Percentiles rank a stretch among this genome's conserved stretches.
These are phyloP conservation scores for Aphelenchoides bicaudatus DNA, from an alignment of 2,888 invertebrate genomes.

Conservation along the genomic window DNA sequence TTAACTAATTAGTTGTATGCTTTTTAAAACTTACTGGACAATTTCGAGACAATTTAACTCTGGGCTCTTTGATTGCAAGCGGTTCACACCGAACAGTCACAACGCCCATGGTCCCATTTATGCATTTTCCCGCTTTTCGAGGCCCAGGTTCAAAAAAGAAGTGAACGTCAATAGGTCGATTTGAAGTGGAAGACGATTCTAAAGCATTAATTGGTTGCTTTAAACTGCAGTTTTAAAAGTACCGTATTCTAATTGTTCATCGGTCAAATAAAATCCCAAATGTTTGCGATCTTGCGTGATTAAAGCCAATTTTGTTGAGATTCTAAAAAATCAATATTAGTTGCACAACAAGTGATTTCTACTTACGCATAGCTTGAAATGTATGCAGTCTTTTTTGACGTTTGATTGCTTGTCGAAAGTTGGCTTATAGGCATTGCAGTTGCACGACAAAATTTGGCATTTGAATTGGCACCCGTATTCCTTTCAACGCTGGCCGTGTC, in stretches of 20 bases:
- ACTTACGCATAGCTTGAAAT: conserved; percentile 45
- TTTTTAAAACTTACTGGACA: background rate
- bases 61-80: conserved; percentile 21
- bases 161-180: conserved; percentile 51
- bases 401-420: too few relatives aligned
- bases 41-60: conserved; percentile 9
- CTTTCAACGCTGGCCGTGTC: background rate
- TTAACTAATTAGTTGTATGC: conserved; percentile 3
- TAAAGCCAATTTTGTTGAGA: conserved; percentile 40
- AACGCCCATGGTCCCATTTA: conserved; percentile 65
- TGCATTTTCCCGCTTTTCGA: conserved; percentile 61
- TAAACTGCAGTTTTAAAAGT: conserved; percentile 10
- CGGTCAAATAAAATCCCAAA: conserved; percentile 39
- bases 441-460: conserved; percentile 43
- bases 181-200: conserved; percentile 26
- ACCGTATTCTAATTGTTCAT: conserved; percentile 57
- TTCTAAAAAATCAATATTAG: conserved; percentile 28
- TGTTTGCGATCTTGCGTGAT: conserved; percentile 39
- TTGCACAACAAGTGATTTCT: background rate
- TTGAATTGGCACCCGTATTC: conserved; percentile 11
- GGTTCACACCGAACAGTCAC: conserved; percentile 66
- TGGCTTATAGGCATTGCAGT: conserved; percentile 45
- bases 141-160: conserved; percentile 47
- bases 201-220: conserved; percentile 12
- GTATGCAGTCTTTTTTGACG: conserved; percentile 31